These are phyloP conservation scores for Silurus meridionalis DNA, from an alignment of 2,113 vertebrate genomes.

Conservation along the genomic window DNA sequence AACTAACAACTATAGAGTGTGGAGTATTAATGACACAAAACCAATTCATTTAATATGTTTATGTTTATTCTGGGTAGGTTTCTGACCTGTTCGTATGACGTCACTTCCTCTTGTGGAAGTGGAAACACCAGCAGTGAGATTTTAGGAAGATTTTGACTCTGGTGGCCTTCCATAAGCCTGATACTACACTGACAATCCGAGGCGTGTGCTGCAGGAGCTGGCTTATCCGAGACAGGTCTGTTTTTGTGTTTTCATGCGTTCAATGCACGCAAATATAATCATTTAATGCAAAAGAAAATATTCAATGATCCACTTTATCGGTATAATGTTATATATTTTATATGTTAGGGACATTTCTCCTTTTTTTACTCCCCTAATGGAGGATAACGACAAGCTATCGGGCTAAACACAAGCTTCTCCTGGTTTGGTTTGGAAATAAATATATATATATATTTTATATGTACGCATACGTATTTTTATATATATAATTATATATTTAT, in stretches of 20 bases:
- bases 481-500: too few species aligned
- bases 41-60: too few species aligned
- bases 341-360: neutral
- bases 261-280: neutral
- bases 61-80: too few species aligned
- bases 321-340: too few species aligned
- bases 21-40: too few species aligned
- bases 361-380: neutral
- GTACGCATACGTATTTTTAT: too few species aligned
- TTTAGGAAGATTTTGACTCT: neutral
- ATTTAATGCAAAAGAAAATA: neutral
- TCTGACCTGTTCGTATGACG: neutral
- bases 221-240: slow-evolving; percentile 56
- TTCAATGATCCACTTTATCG: neutral
- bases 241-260: slow-evolving; percentile 22
- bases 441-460: too few species aligned
- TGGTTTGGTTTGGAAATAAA: neutral
- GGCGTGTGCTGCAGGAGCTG: slow-evolving; percentile 49
- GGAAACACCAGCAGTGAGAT: neutral
- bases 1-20: too few species aligned
- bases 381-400: neutral
- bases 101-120: neutral
- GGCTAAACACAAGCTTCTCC: neutral
- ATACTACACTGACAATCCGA: slow-evolving; percentile 39
- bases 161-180: slow-evolving; percentile 10